These are phyloP conservation scores for Eupithecia insigniata DNA, from an alignment of 2,888 invertebrate genomes.

Conservation along the genomic window DNA sequence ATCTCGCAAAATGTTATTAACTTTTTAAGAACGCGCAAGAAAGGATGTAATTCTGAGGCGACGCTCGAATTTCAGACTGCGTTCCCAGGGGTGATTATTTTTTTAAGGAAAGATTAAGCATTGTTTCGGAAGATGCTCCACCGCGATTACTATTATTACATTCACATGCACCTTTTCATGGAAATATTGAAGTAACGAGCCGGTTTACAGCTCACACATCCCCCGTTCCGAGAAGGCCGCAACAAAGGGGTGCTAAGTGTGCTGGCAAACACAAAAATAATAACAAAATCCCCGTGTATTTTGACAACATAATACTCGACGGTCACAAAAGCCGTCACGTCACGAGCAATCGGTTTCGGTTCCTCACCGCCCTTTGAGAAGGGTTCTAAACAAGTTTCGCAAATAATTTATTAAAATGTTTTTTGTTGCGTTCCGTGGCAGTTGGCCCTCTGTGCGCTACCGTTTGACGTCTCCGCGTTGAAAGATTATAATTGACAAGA, in stretches of 20 bases:
- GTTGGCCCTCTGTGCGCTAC: constrained; percentile 73
- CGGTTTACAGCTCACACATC: constrained; percentile 72
- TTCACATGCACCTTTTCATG: constrained; percentile 73
- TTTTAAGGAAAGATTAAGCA: constrained; percentile 55
- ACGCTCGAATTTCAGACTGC: constrained; percentile 50
- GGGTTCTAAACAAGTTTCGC: constrained; percentile 80
- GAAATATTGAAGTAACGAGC: constrained; percentile 72
- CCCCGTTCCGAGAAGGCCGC: constrained; percentile 74
- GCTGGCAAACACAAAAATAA: constrained; percentile 83
- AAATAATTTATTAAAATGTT: constrained; percentile 80
- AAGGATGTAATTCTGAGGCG: constrained; percentile 55
- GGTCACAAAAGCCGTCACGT: constrained; percentile 81
- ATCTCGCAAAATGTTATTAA: constrained; percentile 76
- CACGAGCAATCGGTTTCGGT: constrained; percentile 82
- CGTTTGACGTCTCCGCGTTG: constrained; percentile 78
- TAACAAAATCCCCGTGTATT: constrained; percentile 83
- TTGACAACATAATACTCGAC: constrained; percentile 83
- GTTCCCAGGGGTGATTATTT: constrained; percentile 51
- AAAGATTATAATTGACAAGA: constrained; percentile 83
- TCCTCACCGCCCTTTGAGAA: constrained; percentile 78
- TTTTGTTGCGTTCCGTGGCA: constrained; percentile 61
- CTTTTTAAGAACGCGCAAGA: constrained; percentile 65
- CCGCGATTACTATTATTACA: constrained; percentile 75
- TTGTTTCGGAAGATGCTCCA: constrained; percentile 62
- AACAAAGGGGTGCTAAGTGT: constrained; percentile 82